Base-by-base conservation (phyloP, 2,888 invertebrate genomes). In the Microctonus hyperodae region DNA sequence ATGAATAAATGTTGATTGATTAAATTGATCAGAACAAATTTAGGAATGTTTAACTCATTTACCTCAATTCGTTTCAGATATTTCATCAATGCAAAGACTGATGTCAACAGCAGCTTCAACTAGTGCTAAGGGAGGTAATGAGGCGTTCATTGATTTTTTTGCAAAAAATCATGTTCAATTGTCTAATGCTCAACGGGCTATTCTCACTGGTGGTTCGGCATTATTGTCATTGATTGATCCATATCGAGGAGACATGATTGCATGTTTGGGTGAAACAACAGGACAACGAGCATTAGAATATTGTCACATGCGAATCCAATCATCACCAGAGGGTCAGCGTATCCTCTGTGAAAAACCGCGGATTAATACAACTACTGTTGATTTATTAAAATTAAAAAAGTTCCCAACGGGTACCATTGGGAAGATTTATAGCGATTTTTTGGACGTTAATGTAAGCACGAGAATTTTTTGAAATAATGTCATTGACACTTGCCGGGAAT, bases 211-310 rank as follows among this genome's bases (percentile, higher is more conserved):
- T n/a, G 98, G 98, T 9, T 94, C 97, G n/a, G 95, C 96, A 22
- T 85, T 91, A 28, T 87, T 94, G 63, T 90, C 96, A 0, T 85
- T 98, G 51, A 78, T 92, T 10, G 90, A 97, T 85, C 98, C 98
- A 7, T 86, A 87, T 66, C 86, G 93, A 70, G 92, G 90, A 20
- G 97, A 98, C 81, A 96, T 97, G 95, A 94, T 98, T 74, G 96
- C 97, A 23, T 94, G 95, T 72, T 88, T 97, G 74, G 97, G 96
- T 0, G 98, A 98, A 86, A 93, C 96, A 0, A 95, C 97, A 10
- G 97, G 91, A 53, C 75, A 80, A 44, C 81, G 81, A 55, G 93
- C 96, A 2, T 86, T 97, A 5, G 86, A 86, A 70, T 87, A 89
- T 75, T 93, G 98, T 85, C 86, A 88, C 62, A 82, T 86, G 50